phyloP scores from a whole-genome alignment of 2,888 invertebrate species.

The Sphecodes monilicornis region DNA sequence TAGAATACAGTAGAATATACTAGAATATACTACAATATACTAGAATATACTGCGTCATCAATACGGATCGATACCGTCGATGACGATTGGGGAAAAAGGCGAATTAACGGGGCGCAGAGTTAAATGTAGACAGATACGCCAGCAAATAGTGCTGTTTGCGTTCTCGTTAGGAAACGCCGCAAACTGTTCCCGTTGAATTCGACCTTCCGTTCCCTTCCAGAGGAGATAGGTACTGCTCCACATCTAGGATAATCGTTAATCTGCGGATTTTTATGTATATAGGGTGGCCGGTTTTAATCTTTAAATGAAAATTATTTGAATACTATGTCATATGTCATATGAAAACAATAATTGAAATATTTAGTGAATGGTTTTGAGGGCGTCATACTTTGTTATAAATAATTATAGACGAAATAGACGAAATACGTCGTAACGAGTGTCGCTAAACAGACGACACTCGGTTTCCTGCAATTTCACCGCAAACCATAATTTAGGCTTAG shows the following conservation, averaged over 20 bases:
- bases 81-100: constrained; percentile 41
- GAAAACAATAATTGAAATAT: not conserved
- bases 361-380: not conserved
- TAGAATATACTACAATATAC: too few species aligned
- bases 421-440: too few species aligned
- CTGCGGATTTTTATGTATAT: not conserved
- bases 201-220: constrained; percentile 34
- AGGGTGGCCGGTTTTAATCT: not conserved
- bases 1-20: too few species aligned
- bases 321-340: not conserved
- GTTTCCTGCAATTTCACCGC: too few species aligned
- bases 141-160: constrained; percentile 57
- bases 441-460: too few species aligned
- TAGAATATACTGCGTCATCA: too few species aligned
- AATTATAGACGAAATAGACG: too few species aligned
- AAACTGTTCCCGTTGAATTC: constrained; percentile 46
- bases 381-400: not conserved
- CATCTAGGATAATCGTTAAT: constrained; percentile 46
- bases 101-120: constrained; percentile 22
- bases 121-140: constrained; percentile 34
- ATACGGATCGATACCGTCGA: constrained; percentile 15
- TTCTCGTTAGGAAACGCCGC: constrained; percentile 64
- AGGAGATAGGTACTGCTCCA: constrained; percentile 46
- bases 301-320: not conserved
- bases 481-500: too few species aligned